These are phyloP conservation scores for Dermochelys coriacea DNA, from an alignment of 2,797 vertebrate genomes.

Conservation along the genomic window DNA sequence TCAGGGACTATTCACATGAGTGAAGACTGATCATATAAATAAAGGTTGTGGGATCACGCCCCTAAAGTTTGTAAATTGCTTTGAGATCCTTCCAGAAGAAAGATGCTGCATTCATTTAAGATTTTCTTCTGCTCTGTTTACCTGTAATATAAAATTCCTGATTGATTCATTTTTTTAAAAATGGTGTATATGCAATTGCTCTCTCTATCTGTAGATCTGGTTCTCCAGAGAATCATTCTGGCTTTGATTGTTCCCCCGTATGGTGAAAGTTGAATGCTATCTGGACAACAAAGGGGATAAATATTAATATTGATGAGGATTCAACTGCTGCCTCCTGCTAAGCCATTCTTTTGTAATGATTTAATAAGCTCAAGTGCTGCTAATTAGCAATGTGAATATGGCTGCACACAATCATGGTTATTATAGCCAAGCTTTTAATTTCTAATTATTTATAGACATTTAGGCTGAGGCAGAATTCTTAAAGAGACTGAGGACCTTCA, in stretches of 20 bases:
- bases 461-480: not conserved
- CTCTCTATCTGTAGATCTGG: not conserved
- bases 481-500: constrained; percentile 17
- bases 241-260: not conserved
- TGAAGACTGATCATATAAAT: not conserved
- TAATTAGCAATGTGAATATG: constrained; percentile 27
- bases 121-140: not conserved
- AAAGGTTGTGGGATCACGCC: not conserved
- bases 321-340: not conserved
- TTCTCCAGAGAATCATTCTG: not conserved
- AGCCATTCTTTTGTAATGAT: not conserved
- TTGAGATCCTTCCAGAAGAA: not conserved
- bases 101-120: not conserved
- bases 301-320: constrained; percentile 1
- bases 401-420: not conserved
- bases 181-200: not conserved
- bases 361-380: constrained; percentile 8
- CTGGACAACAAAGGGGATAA: constrained; percentile 38
- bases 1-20: not conserved
- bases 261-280: not conserved
- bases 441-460: constrained; percentile 60
- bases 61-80: not conserved
- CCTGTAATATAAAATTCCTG: not conserved
- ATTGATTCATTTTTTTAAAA: not conserved
- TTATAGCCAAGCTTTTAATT: constrained; percentile 1